Base-by-base conservation (phyloP, 1,140 invertebrate genomes). In the Neotoxoptera formosana region DNA sequence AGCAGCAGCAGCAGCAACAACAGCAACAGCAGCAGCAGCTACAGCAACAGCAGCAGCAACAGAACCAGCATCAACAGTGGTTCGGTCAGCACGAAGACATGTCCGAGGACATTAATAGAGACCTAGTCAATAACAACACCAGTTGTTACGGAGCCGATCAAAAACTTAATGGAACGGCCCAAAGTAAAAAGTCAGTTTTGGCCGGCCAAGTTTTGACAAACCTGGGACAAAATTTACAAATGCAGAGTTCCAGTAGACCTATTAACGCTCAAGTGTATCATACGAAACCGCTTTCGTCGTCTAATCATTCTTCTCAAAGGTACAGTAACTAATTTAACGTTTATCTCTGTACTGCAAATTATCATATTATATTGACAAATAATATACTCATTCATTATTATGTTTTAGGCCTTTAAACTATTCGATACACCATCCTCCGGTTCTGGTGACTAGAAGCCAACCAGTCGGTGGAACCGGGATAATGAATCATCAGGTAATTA, bases 61-160 rank as follows among this genome's bases (percentile, higher is more conserved):
- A 84, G 89, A 90, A 91, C 87, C 94, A 86, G 48, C 91, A 94
- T 36, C 93, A 90, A 51, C 89, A 89, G 51, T 93, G 67, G 67
- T 84, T 41, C 48, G 45, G 89, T 51, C 93, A 83, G 91, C 93
- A 76, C 86, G 94, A 94, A 94, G 95, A 93, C 30, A 67, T 90
- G 30, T 11, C 67, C 30, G 88, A 90, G 11, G 88, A 89, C 48
- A 93, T 45, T 56, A 67, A 47, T 45, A 56, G 93, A 41, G 91
- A 92, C 81, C 91, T 92, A 84, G 91, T 92, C 48, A 92, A 92
- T 81, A 92, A 84, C 34, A 92, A 84, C 23, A 45, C n/a, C 21
- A 47, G 41, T 3, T 41, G 8, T 60, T 90, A 60, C 2, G 88
- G 87, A 25, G n/a, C 20, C 14, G 91, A 92, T 36, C 91, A 92